Percentiles rank a stretch among this genome's conserved stretches.
phyloP scores from a whole-genome alignment of 2,888 invertebrate genomes.

The Polydrusus tereticollis region DNA sequence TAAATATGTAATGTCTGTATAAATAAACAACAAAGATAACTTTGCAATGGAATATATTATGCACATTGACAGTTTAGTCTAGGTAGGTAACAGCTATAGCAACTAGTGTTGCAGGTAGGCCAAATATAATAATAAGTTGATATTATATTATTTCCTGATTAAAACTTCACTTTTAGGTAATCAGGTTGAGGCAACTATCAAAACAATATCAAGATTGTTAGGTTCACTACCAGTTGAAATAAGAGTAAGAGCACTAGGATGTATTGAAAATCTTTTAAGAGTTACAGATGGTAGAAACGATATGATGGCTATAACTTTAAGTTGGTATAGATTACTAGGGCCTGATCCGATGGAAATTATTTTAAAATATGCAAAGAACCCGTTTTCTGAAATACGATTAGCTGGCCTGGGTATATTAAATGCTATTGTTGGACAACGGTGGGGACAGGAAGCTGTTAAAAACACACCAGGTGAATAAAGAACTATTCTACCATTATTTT shows the following conservation, averaged over 20 bases:
- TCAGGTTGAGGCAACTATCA: conserved; percentile 71
- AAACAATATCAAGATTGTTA: conserved; percentile 73
- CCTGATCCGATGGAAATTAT: conserved; percentile 74
- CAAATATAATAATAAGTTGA: conserved; percentile 12
- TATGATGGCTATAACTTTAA: conserved; percentile 70
- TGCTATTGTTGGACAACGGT: conserved; percentile 77
- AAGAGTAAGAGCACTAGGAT: conserved; percentile 77
- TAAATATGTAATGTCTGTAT: too few species aligned
- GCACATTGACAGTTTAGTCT: too few species aligned
- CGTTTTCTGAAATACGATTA: conserved; percentile 83
- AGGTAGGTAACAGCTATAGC: too few species aligned
- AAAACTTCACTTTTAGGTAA: conserved; percentile 49
- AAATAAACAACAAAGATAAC: too few species aligned
- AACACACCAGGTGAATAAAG: conserved; percentile 73
- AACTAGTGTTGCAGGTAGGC: too few species aligned
- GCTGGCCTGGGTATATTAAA: conserved; percentile 77
- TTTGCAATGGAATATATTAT: too few species aligned
- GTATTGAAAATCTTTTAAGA: conserved; percentile 73
- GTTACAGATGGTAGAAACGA: conserved; percentile 62
- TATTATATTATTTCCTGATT: background rate
- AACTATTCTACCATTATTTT: background rate
- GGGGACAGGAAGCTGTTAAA: conserved; percentile 84
- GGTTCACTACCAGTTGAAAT: conserved; percentile 74
- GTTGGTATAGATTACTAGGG: conserved; percentile 74
- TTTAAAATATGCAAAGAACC: conserved; percentile 72